These are phyloP conservation scores for Trichopria drosophilae DNA, from an alignment of 2,888 invertebrate species.

Conservation along the genomic window DNA sequence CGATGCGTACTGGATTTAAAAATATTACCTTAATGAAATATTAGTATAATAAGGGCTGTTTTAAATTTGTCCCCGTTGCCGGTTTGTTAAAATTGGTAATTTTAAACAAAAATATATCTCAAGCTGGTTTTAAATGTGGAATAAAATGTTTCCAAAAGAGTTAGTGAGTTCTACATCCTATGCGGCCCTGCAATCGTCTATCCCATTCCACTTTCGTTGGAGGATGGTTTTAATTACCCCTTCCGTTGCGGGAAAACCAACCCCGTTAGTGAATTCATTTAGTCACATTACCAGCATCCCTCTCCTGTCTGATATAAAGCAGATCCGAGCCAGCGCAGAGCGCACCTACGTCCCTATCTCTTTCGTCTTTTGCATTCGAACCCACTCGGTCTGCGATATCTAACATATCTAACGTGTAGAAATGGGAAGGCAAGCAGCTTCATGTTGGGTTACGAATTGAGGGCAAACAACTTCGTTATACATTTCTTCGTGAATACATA, in stretches of 20 bases:
- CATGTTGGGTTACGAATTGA: neutral
- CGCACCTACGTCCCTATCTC: slow-evolving; percentile 3
- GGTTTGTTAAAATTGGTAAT: too few relatives aligned
- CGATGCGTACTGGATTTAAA: too few relatives aligned
- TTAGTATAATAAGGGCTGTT: too few relatives aligned
- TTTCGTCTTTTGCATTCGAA: neutral
- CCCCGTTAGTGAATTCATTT: slow-evolving; percentile 57
- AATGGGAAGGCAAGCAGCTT: neutral
- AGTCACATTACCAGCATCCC: slow-evolving; percentile 52
- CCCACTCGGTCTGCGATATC: neutral
- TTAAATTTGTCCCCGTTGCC: too few relatives aligned
- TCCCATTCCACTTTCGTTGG: slow-evolving; percentile 40
- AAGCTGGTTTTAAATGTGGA: too few relatives aligned
- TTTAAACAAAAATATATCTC: too few relatives aligned
- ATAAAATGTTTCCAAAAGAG: too few relatives aligned
- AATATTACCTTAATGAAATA: too few relatives aligned
- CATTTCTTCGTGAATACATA: too few relatives aligned
- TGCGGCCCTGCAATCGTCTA: slow-evolving; percentile 6
- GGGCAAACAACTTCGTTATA: too few relatives aligned
- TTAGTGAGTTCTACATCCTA: too few relatives aligned
- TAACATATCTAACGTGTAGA: too few relatives aligned
- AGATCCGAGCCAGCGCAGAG: slow-evolving; percentile 3
- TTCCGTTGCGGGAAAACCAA: slow-evolving; percentile 52
- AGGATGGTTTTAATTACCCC: slow-evolving; percentile 56
- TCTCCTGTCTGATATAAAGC: slow-evolving; percentile 21